Conservation (phyloP, 2,888 invertebrate genomes). For the Thereva unica region DNA sequence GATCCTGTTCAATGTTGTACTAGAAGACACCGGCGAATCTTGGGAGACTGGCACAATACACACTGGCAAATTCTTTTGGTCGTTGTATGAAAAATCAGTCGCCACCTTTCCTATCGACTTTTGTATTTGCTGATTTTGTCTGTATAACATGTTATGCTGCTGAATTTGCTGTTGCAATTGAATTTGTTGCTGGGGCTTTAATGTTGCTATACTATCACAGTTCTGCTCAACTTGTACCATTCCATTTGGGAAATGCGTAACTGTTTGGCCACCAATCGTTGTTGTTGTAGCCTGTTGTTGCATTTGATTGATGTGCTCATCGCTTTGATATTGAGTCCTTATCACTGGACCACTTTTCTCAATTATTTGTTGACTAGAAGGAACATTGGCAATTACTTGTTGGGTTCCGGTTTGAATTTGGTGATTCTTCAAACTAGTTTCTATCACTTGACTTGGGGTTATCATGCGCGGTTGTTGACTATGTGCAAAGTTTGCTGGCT, state of each 20-base stretch:
- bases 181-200: constrained; percentile 48
- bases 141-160: constrained; percentile 47
- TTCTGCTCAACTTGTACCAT: constrained; percentile 49
- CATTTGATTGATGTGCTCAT: constrained; percentile 20
- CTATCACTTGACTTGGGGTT: constrained; percentile 30
- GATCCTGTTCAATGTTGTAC: constrained; percentile 55
- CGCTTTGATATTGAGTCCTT: constrained; percentile 23
- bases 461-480: constrained; percentile 37
- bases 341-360: constrained; percentile 12
- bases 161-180: constrained; percentile 50
- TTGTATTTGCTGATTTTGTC: constrained; percentile 46
- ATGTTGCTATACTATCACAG: constrained; percentile 45
- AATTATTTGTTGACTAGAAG: constrained; percentile 41
- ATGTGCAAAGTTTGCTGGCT: constrained; percentile 29
- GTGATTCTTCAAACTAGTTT: constrained; percentile 19
- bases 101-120: constrained; percentile 20
- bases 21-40: constrained; percentile 60
- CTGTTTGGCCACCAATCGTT: constrained; percentile 48
- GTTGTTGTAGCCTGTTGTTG: constrained; percentile 43
- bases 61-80: constrained; percentile 18
- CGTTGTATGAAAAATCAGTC: constrained; percentile 23
- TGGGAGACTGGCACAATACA: constrained; percentile 37
- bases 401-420: constrained; percentile 35
- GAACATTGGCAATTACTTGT: constrained; percentile 35
- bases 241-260: constrained; percentile 48